Evolutionary conservation across 2,888 invertebrate species (phyloP), one percentile per base, ranked within the genome.

Genomic region (Noctua janthe): DNA sequence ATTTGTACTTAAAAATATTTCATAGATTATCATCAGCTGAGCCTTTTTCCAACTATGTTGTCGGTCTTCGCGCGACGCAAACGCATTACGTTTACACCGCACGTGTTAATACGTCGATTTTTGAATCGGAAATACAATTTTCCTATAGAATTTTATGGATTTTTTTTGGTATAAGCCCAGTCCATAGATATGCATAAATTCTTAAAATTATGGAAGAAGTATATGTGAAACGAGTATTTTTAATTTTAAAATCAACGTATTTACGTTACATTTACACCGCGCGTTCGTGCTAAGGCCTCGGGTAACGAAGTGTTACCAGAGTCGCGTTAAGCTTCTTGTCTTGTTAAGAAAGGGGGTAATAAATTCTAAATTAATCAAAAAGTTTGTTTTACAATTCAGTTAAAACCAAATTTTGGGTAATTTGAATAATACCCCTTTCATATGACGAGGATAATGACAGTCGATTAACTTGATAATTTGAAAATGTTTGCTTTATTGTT

Each of bases 341-440:
- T 59, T 43, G 17, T 39, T 51, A 39, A 49, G 23, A 71, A 83
- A 56, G 59, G 6, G 71, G 49, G 70, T 81, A 71, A 59, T 59
- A 76, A 76, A 81, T 76, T 76, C 64, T 29, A 17, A 74, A 81
- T 78, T 71, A 66, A 83, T 83, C 35, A 78, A 66, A 81, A 81
- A 81, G 70, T 81, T 81, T 78, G 49, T 71, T 81, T 77, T 51
- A 56, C 64, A 64, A 78, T 23, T 66, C 43, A 77, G 43, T 83
- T 81, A 10, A 43, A 77, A 71, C 64, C 64, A 49, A 77, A 83
- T 81, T 83, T 66, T 81, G 39, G 51, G 64, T 85, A 70, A 81
- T 81, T 83, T 82, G 11, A 85, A 67, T 64, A 79, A 78, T 69
- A 54, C 54, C 51, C n/a, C 78, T 69, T 69, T 29, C 13, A 69